Base-by-base conservation (phyloP, 2,113 vertebrate species). In the Aegypius monachus region DNA sequence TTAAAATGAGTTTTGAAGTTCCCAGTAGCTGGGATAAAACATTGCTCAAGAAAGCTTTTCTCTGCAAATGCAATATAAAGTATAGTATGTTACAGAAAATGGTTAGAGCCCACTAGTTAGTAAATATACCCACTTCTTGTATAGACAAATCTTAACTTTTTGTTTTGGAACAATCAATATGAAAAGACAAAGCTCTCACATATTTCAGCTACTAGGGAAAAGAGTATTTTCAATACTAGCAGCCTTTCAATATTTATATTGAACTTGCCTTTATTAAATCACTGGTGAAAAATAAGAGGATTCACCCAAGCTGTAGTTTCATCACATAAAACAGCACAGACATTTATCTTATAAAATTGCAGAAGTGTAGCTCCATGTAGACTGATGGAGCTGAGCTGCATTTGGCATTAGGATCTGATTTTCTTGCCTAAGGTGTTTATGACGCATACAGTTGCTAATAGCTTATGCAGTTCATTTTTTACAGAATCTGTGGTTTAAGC, bases 231-330 rank as follows among this genome's bases (percentile, higher is more conserved):
- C 81, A 59, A 89, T 93, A 96, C 77, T 74, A 97, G 95, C 96
- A 95, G 96, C 88, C 83, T 81, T 97, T 98, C 97, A 98, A 96
- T 98, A 98, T 98, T 98, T 98, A 98, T 98, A 97, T 97, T 91
- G 97, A 98, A 94, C 96, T 97, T 95, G 94, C 96, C 92, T 97
- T 98, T 98, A 98, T 98, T 98, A 98, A 98, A 98, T 98, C 98
- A 98, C 97, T 85, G 93, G 88, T 97, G 97, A 98, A 98, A 98
- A 98, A 97, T 96, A 98, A 92, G 86, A 93, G 95, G 97, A 98
- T 98, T 98, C 94, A 96, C 96, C 92, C 97, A 97, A 98, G 97
- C 96, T 97, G 95, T 97, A 96, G 97, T 98, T 98, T 98, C 98
- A 98, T 98, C 97, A 96, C 81, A 94, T 97, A 98, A 97, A 98